phyloP scores from a whole-genome alignment of 2,113 vertebrate species.

The Heliornis fulica region DNA sequence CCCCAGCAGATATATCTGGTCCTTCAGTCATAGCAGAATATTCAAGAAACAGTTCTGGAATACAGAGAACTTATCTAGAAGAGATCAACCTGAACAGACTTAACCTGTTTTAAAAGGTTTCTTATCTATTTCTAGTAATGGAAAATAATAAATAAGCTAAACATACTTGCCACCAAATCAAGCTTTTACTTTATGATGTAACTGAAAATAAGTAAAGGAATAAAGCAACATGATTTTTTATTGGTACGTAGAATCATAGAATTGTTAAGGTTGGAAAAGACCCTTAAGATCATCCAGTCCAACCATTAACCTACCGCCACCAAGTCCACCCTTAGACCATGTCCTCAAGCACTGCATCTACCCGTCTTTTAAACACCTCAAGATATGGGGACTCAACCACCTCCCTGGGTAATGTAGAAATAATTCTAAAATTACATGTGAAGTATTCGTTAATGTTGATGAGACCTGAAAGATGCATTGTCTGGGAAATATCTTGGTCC shows the following conservation, averaged over 20 bases:
- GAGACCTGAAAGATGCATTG: not conserved
- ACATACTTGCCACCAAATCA: not conserved
- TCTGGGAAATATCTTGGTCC: not conserved
- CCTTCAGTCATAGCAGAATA: not conserved
- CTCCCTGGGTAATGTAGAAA: too few relatives aligned
- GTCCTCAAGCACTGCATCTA: too few relatives aligned
- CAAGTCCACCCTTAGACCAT: too few relatives aligned
- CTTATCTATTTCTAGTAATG: not conserved
- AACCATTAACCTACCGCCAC: too few relatives aligned
- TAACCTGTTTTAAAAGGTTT: not conserved
- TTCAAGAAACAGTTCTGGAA: not conserved
- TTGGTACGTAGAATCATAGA: too few relatives aligned
- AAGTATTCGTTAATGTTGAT: not conserved
- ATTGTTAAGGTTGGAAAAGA: too few relatives aligned
- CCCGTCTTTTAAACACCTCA: too few relatives aligned
- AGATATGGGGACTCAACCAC: too few relatives aligned
- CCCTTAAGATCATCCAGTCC: too few relatives aligned
- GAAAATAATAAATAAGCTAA: not conserved
- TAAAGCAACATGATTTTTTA: not conserved
- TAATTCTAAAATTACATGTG: not conserved
- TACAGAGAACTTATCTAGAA: not conserved
- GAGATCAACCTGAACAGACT: not conserved
- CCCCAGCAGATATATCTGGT: not conserved
- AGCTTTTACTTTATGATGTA: not conserved
- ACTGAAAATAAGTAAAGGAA: not conserved